Conservation (phyloP, 37 sponge, comb jelly and placozoan species). For the Chondrilla cf. caribensis region DNA sequence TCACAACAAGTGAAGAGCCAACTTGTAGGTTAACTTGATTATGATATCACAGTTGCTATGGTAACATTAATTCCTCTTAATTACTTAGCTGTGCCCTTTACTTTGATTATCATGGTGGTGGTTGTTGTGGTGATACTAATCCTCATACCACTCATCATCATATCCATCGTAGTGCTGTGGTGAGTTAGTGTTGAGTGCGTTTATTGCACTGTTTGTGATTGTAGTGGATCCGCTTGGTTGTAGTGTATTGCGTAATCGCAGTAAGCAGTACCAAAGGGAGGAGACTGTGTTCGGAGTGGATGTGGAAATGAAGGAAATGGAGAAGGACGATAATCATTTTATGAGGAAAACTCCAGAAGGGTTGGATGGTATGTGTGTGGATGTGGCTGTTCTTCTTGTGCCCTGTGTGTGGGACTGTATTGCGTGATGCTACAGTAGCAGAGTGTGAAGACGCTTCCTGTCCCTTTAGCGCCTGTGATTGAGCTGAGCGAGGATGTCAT, state of each 20-base stretch:
- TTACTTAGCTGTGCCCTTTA: neutral
- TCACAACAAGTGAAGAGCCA: neutral
- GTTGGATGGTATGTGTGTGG: neutral
- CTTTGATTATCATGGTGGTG: neutral
- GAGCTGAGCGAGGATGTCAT: constrained; percentile 29
- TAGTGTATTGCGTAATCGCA: neutral
- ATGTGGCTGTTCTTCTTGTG: too few species aligned
- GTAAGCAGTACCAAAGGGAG: neutral
- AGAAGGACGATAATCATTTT: neutral
- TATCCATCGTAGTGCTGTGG: neutral
- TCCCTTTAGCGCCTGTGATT: constrained; percentile 46
- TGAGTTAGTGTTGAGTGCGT: neutral
- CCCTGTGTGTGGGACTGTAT: too few species aligned
- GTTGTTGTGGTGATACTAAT: constrained; percentile 30
- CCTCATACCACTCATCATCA: constrained; percentile 6
- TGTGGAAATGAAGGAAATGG: neutral
- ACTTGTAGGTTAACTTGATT: too few species aligned
- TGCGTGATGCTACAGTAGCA: too few species aligned
- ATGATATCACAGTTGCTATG: too few species aligned
- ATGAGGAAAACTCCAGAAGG: neutral
- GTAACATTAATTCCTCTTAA: neutral
- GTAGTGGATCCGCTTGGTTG: too few species aligned
- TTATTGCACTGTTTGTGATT: too few species aligned
- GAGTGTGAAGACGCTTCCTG: neutral
- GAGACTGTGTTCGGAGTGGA: neutral